Base-by-base conservation (phyloP, 2,888 invertebrate species). In the Frankliniella fusca region DNA sequence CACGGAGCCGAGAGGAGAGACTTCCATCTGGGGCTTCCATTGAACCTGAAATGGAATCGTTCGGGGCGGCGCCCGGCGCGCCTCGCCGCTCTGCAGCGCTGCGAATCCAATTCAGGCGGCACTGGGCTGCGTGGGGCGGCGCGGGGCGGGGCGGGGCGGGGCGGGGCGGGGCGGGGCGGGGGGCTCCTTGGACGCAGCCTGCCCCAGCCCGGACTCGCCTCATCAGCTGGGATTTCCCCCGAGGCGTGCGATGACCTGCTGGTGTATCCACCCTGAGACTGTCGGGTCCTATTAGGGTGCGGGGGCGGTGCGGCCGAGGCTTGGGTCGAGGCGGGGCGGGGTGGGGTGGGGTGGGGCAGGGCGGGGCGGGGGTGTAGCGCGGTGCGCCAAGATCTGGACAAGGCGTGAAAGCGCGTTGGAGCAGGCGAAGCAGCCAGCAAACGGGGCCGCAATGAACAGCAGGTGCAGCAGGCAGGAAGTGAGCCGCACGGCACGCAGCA, bases 11-110 rank as follows among this genome's bases (percentile, higher is more conserved):
- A 61, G 38, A 38, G 38, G 38, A 38, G 38, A 11, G 61, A 18
- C 61, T 12, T 76, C 70, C 70, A 76, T 76, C 70, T 76, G 70
- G 70, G 70, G 70, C 70, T 76, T 76, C 70, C 70, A 76, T 76
- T 76, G 70, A 76, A 27, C 70, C 27, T 76, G 70, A 76, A 76
- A 76, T 76, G 70, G 70, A 76, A 76, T 76, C 70, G 70, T 61
- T 61, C 20, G 61, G 20, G n/a, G 70, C 23, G 12, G 70, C 27
- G 23, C 27, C 23, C 27, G 8, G 23, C 11, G 61, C 18, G 70
- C 10, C 70, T 27, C 23, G 27, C 12, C 70, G 54, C 70, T 76
- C 70, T n/a, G 70, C 70, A 23, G n/a, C 20, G n/a, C 70, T 65
- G 70, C 70, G 12, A 38, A 38, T 38, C 38, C 38, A 38, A 38